Base-by-base conservation (phyloP, 2,113 vertebrate genomes). In the Motacilla tschutschensis region DNA sequence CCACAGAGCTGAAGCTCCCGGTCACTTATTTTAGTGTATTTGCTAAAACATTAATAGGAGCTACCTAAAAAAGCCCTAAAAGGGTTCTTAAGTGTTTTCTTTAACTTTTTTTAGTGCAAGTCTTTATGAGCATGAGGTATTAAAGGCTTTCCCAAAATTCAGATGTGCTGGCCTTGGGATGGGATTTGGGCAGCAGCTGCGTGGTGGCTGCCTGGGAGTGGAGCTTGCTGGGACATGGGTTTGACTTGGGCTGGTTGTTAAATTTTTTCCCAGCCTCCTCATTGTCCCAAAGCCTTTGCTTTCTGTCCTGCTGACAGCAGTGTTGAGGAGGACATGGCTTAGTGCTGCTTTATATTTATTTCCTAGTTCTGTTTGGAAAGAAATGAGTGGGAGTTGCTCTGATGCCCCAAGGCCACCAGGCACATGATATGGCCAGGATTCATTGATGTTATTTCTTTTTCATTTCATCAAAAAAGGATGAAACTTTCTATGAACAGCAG, bases 1-100 rank as follows among this genome's bases (percentile, higher is more conserved):
- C 38, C 8, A 5, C 1, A 6, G 20, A 18, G 10, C 5, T 28
- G 25, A 65, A 51, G 29, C 35, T 57, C 48, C 13, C 3, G 0
- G 25, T 47, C 57, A 33, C 48, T 43, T 53, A 9, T 17, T 89
- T 70, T 10, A 26, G 14, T 54, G 1, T 13, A 18, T 55, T 78
- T 91, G 22, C 31, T 67, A 9, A 57, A 83, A n/a, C 28, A 58
- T 85, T 14, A 40, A 35, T 21, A 31, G 40, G 11, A 82, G 3
- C 57, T 62, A 13, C 8, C 8, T 4, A 16, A 53, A 47, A 57
- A 71, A 46, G 0, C 5, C 12, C 48, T 33, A 14, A 29, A 79
- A 58, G 22, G 2, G 12, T 8, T 38, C 47, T 6, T 12, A 7
- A 48, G 17, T 50, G 44, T 7, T 48, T 41, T 36, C 21, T 35